A percentile compares a stretch with the other conserved stretches of the same genome.
Conservation (phyloP, 2,797 vertebrate genomes). For the Gobio occitaniae region DNA sequence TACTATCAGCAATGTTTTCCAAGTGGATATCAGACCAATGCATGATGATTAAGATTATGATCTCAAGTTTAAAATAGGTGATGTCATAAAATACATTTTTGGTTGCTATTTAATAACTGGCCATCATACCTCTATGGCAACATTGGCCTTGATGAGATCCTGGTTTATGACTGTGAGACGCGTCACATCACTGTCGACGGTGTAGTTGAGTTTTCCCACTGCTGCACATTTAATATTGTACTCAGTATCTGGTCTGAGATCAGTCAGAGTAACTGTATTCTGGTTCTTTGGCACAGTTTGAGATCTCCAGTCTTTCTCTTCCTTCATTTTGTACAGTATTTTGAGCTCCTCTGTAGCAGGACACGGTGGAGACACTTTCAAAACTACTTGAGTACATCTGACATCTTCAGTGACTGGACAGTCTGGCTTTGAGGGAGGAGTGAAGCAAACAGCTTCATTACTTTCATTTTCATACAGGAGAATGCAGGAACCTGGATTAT, state of each 20-base stretch:
- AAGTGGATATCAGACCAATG: too few species aligned
- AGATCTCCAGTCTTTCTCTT: slow-evolving; percentile 21
- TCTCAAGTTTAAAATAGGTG: too few species aligned
- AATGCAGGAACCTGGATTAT: slow-evolving; percentile 20
- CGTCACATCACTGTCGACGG: slow-evolving; percentile 1
- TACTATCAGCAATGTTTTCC: too few species aligned
- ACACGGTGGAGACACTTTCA: neutral
- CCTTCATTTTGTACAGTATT: slow-evolving; percentile 38
- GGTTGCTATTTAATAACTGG: too few species aligned
- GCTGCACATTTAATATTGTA: slow-evolving; percentile 68
- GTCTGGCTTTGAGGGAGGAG: neutral
- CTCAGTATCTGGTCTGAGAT: slow-evolving; percentile 58
- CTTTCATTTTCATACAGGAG: neutral
- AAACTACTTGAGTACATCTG: rapidly evolving
- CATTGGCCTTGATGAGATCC: neutral
- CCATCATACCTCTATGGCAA: too few species aligned
- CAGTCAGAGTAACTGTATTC: slow-evolving; percentile 52
- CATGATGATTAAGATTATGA: too few species aligned
- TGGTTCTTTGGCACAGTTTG: neutral
- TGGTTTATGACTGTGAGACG: neutral
- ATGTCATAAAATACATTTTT: too few species aligned
- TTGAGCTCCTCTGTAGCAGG: slow-evolving; percentile 39
- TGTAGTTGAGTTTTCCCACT: slow-evolving; percentile 38
- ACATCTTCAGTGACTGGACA: neutral
- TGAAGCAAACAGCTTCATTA: neutral